Percentiles rank a stretch among this genome's conserved stretches.
Conservation (phyloP, 2,888 invertebrate genomes). For the Protophormia terraenovae region DNA sequence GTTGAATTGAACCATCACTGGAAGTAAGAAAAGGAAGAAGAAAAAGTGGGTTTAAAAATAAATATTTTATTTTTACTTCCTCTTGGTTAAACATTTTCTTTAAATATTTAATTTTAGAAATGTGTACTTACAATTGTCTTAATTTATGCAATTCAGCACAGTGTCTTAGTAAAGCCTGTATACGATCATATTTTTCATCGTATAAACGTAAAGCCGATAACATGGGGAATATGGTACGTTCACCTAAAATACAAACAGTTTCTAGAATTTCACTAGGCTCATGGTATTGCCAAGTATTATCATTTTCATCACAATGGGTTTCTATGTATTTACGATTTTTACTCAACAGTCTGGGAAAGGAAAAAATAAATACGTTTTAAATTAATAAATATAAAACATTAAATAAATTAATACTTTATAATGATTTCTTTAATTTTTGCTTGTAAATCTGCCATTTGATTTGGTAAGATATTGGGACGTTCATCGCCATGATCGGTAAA, state of each 20-base stretch:
- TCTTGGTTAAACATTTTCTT: no score
- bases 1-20: conserved; percentile 73
- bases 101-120: not conserved
- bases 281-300: conserved; percentile 78
- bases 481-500: conserved; percentile 81
- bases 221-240: conserved; percentile 81
- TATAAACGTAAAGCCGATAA: conserved; percentile 82
- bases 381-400: not conserved
- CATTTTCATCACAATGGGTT: conserved; percentile 74
- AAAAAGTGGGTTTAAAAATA: no score
- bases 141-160: conserved; percentile 81
- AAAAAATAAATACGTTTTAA: not conserved
- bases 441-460: conserved; percentile 80
- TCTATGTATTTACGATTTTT: conserved; percentile 80
- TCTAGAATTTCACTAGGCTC: conserved; percentile 77
- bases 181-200: conserved; percentile 75
- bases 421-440: conserved; percentile 82
- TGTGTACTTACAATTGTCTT: conserved; percentile 81
- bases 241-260: conserved; percentile 77
- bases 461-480: conserved; percentile 74
- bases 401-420: conserved; percentile 76
- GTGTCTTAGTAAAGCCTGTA: conserved; percentile 80
- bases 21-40: not conserved
- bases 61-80: no score
- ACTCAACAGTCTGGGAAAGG: conserved; percentile 79